A percentile compares a stretch with the other conserved stretches of the same genome.
These are phyloP conservation scores for Hydrolagus affinis DNA, from an alignment of 2,113 vertebrate genomes.

Conservation along the genomic window DNA sequence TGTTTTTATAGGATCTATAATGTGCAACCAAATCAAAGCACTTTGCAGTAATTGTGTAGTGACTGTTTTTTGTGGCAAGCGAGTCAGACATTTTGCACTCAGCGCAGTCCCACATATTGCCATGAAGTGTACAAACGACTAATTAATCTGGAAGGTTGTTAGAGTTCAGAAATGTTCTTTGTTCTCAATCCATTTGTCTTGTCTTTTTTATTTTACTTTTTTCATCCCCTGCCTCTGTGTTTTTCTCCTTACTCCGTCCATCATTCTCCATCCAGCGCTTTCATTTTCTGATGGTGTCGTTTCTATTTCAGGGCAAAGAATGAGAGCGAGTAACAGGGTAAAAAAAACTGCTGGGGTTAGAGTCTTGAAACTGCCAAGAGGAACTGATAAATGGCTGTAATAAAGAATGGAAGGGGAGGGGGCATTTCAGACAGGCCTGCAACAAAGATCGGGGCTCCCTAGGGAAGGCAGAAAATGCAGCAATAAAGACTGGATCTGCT, in stretches of 20 bases:
- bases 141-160: too few relatives aligned
- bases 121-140: too few relatives aligned
- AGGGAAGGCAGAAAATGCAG: not conserved
- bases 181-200: constrained; percentile 5
- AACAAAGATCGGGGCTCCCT: constrained; percentile 9
- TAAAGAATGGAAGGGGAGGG: not conserved
- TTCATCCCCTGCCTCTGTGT: not conserved
- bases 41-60: too few relatives aligned
- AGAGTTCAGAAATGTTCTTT: too few relatives aligned
- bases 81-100: too few relatives aligned
- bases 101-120: too few relatives aligned
- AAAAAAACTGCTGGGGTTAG: not conserved
- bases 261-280: not conserved
- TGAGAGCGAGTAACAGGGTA: not conserved
- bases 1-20: too few relatives aligned
- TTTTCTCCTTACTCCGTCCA: not conserved
- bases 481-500: constrained; percentile 12
- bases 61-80: too few relatives aligned
- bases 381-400: not conserved
- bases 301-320: not conserved
- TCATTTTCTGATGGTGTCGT: not conserved
- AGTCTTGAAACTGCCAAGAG: not conserved
- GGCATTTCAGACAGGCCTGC: not conserved
- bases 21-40: too few relatives aligned
- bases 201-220: not conserved